phyloP scores from a whole-genome alignment of 2,888 invertebrate species.

The Corbicula japonica region DNA sequence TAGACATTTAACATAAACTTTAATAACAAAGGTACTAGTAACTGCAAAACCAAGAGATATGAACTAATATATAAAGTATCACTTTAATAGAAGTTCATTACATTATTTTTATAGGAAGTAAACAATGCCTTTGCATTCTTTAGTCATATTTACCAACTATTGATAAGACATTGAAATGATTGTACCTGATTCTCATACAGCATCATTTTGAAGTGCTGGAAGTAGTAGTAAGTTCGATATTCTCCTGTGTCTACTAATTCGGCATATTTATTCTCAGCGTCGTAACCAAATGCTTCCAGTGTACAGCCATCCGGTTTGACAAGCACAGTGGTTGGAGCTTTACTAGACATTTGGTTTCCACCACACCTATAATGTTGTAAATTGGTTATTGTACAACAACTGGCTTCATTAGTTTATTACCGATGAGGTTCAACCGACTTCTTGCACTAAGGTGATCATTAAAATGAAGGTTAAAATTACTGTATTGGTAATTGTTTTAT shows the following conservation, averaged over 20 bases:
- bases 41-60: neutral
- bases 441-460: too few species aligned
- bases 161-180: too few species aligned
- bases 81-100: neutral
- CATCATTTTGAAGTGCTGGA: constrained; percentile 22
- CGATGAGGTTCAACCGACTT: too few species aligned
- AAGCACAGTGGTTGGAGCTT: constrained; percentile 23
- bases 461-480: too few species aligned
- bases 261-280: constrained; percentile 24
- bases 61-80: neutral
- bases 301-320: constrained; percentile 24
- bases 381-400: too few species aligned
- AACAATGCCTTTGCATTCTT: neutral
- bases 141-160: neutral
- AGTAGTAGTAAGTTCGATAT: constrained; percentile 7
- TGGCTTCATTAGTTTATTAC: too few species aligned
- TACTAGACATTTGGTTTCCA: constrained; percentile 16
- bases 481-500: too few species aligned
- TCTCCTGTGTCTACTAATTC: neutral
- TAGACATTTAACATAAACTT: neutral
- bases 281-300: constrained; percentile 27
- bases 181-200: constrained; percentile 20
- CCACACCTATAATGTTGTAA: constrained; percentile 10
- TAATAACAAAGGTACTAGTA: neutral
- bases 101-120: neutral